Evolutionary conservation across 2,888 invertebrate genomes (phyloP).

Genomic region (Desoria tigrina): DNA sequence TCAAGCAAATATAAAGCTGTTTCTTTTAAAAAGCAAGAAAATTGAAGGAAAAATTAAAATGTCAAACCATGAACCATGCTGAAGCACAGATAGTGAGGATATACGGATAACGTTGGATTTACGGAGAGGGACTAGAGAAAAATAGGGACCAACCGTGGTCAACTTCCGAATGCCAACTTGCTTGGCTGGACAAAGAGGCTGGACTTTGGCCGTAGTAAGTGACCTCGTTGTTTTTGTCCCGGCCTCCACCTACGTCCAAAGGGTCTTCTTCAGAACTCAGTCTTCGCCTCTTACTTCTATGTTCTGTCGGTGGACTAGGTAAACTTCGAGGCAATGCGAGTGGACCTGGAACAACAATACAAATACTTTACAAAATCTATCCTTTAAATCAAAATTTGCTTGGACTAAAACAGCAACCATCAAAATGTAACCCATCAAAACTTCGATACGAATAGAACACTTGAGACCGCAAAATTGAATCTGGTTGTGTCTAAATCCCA

Average conservation of each 20-base stretch:
- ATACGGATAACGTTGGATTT: no score
- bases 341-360: conserved; percentile 56
- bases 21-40: no score
- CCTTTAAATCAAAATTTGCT: not conserved
- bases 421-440: no score
- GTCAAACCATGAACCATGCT: no score
- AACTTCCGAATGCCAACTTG: conserved; percentile 62
- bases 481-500: no score
- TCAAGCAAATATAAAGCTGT: no score
- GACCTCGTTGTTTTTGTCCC: conserved; percentile 58
- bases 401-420: not conserved
- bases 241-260: conserved; percentile 55
- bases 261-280: conserved; percentile 63
- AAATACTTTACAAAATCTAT: not conserved
- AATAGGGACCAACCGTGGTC: conserved; percentile 58
- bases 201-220: conserved; percentile 62
- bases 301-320: conserved; percentile 59
- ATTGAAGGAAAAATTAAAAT: no score
- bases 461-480: no score
- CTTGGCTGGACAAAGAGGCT: conserved; percentile 58
- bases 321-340: conserved; percentile 58
- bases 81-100: no score
- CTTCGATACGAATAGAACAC: no score
- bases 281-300: conserved; percentile 62
- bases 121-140: no score